Evolutionary conservation across 2,113 vertebrate genomes (phyloP).

Genomic region (Riparia riparia): DNA sequence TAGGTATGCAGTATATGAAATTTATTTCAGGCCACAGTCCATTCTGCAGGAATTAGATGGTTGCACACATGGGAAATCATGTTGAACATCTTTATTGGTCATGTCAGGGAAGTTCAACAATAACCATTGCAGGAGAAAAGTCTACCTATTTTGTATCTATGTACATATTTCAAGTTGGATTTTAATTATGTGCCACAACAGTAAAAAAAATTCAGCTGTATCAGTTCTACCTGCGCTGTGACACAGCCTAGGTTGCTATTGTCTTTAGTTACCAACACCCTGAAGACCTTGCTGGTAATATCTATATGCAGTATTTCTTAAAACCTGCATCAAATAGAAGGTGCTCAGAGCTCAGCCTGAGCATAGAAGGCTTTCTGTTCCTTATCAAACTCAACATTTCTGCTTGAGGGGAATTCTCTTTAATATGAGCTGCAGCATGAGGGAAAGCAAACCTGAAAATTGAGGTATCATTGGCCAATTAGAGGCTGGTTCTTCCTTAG

Average conservation of each 20-base stretch:
- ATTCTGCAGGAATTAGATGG: background rate
- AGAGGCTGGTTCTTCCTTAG: background rate
- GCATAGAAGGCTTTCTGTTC: background rate
- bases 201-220: background rate
- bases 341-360: background rate
- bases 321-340: background rate
- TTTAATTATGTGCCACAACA: background rate
- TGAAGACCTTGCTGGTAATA: background rate
- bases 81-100: background rate
- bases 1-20: background rate
- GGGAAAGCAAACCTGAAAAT: background rate
- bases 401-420: background rate
- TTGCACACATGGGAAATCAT: background rate
- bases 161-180: background rate
- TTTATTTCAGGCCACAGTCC: background rate
- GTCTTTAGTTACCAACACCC: background rate
- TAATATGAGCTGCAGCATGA: background rate
- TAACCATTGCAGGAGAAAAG: background rate
- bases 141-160: background rate
- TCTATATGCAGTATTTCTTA: background rate
- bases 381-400: background rate
- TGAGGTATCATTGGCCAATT: background rate
- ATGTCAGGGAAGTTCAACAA: background rate
- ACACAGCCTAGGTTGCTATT: background rate
- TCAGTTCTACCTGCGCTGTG: background rate